Conservation (phyloP, 2,797 vertebrate species). For the Myripristis murdjan region DNA sequence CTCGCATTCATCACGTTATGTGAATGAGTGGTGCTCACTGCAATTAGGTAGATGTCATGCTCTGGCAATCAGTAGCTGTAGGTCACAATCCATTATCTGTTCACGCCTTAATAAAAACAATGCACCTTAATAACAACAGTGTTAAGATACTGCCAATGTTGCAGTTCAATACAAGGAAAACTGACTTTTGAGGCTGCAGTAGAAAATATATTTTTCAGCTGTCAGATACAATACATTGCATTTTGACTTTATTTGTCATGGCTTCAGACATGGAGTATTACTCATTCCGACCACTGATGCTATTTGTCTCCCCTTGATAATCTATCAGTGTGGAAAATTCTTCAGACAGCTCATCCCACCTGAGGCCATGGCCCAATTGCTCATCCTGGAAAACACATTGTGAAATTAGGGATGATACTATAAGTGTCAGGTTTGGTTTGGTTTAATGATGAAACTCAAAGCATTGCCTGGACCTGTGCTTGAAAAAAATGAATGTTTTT, state of each 20-base stretch:
- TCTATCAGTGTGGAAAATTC: slow-evolving; percentile 28
- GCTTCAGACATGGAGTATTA: slow-evolving; percentile 14
- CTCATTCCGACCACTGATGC: slow-evolving; percentile 29
- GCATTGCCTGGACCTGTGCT: neutral
- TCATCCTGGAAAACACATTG: slow-evolving; percentile 16
- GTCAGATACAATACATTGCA: slow-evolving; percentile 22
- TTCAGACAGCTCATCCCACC: slow-evolving; percentile 32
- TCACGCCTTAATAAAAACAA: slow-evolving; percentile 25
- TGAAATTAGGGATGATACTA: slow-evolving; percentile 4
- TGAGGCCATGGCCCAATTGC: slow-evolving; percentile 7
- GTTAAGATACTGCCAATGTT: neutral
- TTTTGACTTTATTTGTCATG: slow-evolving; percentile 33
- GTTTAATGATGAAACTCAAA: neutral
- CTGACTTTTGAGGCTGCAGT: slow-evolving; percentile 21
- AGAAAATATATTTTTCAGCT: slow-evolving; percentile 37
- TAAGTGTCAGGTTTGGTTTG: slow-evolving; percentile 35
- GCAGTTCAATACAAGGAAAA: neutral
- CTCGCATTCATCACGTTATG: slow-evolving; percentile 32
- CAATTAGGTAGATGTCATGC: neutral
- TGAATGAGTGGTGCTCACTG: slow-evolving; percentile 33
- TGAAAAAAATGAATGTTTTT: slow-evolving; percentile 3
- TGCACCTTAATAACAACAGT: slow-evolving; percentile 4
- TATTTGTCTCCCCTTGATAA: slow-evolving; percentile 29
- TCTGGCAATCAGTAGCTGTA: slow-evolving; percentile 17
- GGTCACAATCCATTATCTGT: slow-evolving; percentile 2